Percentiles rank a stretch among this genome's conserved stretches.
Conservation (phyloP, 2,888 invertebrate species). For the Tromatobia lineatoria region DNA sequence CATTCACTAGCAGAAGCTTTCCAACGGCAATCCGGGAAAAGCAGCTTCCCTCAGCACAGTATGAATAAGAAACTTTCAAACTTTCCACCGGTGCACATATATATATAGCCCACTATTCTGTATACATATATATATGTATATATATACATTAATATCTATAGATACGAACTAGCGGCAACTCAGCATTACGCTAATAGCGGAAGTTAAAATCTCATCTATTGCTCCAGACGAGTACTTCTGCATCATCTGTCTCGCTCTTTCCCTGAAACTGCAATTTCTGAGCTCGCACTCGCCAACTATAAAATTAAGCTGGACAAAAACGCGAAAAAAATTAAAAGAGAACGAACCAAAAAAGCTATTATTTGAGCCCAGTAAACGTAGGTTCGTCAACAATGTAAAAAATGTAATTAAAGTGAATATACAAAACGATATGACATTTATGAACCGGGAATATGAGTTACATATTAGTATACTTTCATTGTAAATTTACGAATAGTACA, state of each 20-base stretch:
- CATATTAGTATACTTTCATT: no score
- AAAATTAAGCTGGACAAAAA: slow-evolving; percentile 20
- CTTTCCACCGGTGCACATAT: not conserved
- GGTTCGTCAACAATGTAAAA: not conserved
- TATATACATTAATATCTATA: slow-evolving; percentile 16
- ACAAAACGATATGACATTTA: no score
- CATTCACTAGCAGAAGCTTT: slow-evolving; percentile 36
- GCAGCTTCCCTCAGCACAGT: slow-evolving; percentile 37
- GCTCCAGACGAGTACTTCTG: slow-evolving; percentile 57
- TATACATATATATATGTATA: slow-evolving; percentile 4
- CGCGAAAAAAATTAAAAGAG: not conserved
- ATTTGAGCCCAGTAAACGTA: not conserved
- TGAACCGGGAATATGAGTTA: no score
- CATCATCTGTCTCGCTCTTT: slow-evolving; percentile 31
- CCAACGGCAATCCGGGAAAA: slow-evolving; percentile 53
- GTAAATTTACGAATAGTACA: no score
- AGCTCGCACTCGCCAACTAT: slow-evolving; percentile 24
- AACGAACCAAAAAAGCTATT: not conserved
- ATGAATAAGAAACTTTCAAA: slow-evolving; percentile 60
- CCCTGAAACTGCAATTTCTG: slow-evolving; percentile 35
- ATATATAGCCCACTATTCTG: slow-evolving; percentile 4
- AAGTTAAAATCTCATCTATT: slow-evolving; percentile 65
- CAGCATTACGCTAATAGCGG: slow-evolving; percentile 65
- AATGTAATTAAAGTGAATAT: no score
- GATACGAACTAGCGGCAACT: slow-evolving; percentile 45